Evolutionary conservation across 2,113 vertebrate genomes (phyloP), one percentile per base, ranked within the genome.

Genomic region (Colinus virginianus): DNA sequence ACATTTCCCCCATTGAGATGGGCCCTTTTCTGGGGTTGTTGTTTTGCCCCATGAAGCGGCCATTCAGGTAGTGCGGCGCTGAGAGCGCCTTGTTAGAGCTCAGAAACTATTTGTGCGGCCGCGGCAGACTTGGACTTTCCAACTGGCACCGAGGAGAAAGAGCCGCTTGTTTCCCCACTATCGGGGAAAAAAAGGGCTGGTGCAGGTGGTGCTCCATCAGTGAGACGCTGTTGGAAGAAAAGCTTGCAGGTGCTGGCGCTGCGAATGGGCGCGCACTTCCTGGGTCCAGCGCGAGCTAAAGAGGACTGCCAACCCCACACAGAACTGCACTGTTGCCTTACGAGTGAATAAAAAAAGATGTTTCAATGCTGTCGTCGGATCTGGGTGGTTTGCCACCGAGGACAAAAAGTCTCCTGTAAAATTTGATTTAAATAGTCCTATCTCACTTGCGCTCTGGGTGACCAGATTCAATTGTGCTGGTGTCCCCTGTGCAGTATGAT

Each of bases 401-500:
- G 97, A 98, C 98, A 98, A 98, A 98, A 98, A 95, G 97, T 97
- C 98, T 97, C 98, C 98, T 98, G 94, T 98, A 95, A 97, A 97
- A 96, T 92, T 92, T 87, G 96, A 88, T 98, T 98, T 98, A 97
- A 98, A 98, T 97, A 98, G 97, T 97, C 97, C 97, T 97, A 97
- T 98, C 96, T 98, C 98, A 98, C 97, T 98, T 97, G 97, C 96
- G 97, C 97, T 97, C 96, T 95, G 96, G 97, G 98, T 96, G 98
- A 97, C 96, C 98, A 97, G 98, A 98, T 98, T 97, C 98, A 97
- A 98, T 98, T 98, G 98, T 98, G 98, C 98, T 81, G 97, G 97
- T 97, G 97, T 97, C 96, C 97, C 97, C 98, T 97, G 95, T 67
- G 97, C 96, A 96, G 97, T 97, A 96, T 98, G 98, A 98, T 98